These are phyloP conservation scores for Nannospalax galili DNA, from an alignment of 2,113 vertebrate species.

Conservation along the genomic window DNA sequence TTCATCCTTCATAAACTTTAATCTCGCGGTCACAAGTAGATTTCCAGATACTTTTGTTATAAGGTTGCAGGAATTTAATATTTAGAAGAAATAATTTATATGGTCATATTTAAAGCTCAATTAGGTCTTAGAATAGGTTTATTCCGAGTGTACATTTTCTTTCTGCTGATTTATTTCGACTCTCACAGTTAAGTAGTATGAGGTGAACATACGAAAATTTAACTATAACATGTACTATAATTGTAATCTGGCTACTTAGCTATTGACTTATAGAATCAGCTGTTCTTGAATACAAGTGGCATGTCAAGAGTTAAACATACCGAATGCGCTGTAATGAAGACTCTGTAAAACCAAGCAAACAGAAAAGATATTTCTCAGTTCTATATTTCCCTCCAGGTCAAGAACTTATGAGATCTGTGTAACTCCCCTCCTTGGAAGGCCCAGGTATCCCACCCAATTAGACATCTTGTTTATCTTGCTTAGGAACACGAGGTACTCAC, in stretches of 20 bases:
- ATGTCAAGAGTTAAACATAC: not conserved
- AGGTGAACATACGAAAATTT: not conserved
- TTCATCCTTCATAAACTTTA: not conserved
- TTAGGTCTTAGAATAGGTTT: not conserved
- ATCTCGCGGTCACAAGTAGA: not conserved
- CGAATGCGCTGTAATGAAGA: not conserved
- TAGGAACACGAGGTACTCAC: not conserved
- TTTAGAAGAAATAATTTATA: not conserved
- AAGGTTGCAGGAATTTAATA: not conserved
- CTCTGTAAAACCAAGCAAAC: not conserved
- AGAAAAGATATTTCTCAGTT: not conserved
- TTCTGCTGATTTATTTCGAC: not conserved
- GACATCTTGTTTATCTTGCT: not conserved
- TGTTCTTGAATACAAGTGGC: not conserved
- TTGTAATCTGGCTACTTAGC: not conserved
- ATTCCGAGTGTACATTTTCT: not conserved
- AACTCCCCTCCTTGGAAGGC: not conserved
- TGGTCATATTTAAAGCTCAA: not conserved
- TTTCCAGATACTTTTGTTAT: not conserved
- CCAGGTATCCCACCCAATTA: accelerated
- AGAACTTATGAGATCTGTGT: not conserved
- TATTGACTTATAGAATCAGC: not conserved
- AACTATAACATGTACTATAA: not conserved
- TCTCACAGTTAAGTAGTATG: not conserved
- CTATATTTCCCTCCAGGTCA: not conserved